Evolutionary conservation across 92 coral and sea anemone genomes (phyloP), one percentile per base, ranked within the genome.

Genomic region (Palythoa grandis): DNA sequence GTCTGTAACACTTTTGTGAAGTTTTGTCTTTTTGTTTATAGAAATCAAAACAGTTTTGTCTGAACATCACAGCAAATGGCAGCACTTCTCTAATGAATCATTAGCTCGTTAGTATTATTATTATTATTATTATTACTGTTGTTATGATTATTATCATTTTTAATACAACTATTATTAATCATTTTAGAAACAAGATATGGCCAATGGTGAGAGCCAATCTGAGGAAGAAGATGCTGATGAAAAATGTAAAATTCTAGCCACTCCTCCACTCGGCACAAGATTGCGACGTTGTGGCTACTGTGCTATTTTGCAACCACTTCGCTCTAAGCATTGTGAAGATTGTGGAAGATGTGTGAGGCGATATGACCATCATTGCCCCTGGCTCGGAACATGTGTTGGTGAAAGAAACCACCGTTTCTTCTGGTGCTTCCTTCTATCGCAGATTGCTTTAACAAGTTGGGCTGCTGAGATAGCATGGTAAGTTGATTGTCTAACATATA

Each of bases 321-420:
- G 99, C 78, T 94, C 99, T 29, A 96, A 96, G 57, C 99, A 96
- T 77, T 96, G 99, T 86, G 99, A 96, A 86, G 99, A 96, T 82
- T 96, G 99, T 76, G 98, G 96, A 52, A 93, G 95, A 23, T 96
- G 99, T 93, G 98, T 96, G 73, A 95, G 98, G 13, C 91, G 97
- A 74, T 96, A 96, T 89, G 99, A 96, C 86, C 99, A 96, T 58
- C 99, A 96, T 88, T 96, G 99, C 40, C 99, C 99, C 1, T 96
- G 99, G 99, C 93, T 96, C 11, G 99, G 98, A 38, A 96, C 95
- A 23, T 96, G 99, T 89, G 98, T 96, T 20, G 99, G 99, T 11
- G 99, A 96, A 78, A 96, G 96, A 50, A 96, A 96, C 76, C 99
- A 96, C 56, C 93, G 95, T 77, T 96, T 93, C 78, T 96, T 96